Evolutionary conservation across 1,140 invertebrate species (phyloP).

Genomic region (Papilio dardanus): DNA sequence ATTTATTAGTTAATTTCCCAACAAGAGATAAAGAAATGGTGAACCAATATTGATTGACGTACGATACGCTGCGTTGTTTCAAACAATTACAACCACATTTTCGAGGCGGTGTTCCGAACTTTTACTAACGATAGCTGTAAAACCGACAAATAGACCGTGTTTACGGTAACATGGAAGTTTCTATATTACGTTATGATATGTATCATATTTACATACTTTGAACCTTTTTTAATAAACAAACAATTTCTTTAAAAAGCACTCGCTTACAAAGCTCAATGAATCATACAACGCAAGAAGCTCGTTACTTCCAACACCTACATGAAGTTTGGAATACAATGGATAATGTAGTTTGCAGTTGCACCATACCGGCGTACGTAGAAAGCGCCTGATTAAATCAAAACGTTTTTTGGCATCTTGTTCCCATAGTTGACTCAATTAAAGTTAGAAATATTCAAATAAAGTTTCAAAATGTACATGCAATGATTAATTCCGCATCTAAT

Average conservation of each 20-base stretch:
- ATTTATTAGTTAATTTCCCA: slow-evolving; percentile 17
- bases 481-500: background rate
- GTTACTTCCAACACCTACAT: slow-evolving; percentile 29
- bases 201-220: no score
- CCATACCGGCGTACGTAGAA: slow-evolving; percentile 33
- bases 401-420: slow-evolving; percentile 36
- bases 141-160: slow-evolving; percentile 1
- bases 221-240: background rate
- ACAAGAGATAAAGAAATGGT: background rate
- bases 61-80: slow-evolving; percentile 20
- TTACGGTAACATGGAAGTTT: background rate
- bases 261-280: background rate
- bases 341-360: slow-evolving; percentile 35
- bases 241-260: background rate
- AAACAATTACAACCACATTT: slow-evolving; percentile 26
- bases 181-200: no score
- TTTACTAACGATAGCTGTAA: slow-evolving; percentile 9
- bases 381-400: slow-evolving; percentile 43
- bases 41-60: slow-evolving; percentile 11
- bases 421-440: slow-evolving; percentile 24
- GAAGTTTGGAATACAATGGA: slow-evolving; percentile 31
- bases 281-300: background rate
- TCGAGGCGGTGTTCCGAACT: slow-evolving; percentile 3
- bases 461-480: background rate
- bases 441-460: background rate